These are phyloP conservation scores for Saturnia japonica DNA, from an alignment of 2,888 invertebrate species.

Conservation along the genomic window DNA sequence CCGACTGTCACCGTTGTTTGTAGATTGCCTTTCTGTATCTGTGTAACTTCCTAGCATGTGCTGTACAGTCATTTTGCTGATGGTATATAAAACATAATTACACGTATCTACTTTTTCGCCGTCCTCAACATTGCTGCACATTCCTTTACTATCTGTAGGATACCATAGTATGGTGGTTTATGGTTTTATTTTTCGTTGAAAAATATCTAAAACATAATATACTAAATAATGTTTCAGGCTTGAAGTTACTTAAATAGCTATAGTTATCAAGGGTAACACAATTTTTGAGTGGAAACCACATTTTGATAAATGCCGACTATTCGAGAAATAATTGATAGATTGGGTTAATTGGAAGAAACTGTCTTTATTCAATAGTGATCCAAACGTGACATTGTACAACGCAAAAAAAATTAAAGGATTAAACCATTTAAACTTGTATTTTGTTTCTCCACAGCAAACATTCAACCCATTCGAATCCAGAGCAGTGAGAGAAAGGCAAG, in stretches of 20 bases:
- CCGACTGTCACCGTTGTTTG: too few relatives aligned
- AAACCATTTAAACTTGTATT: neutral
- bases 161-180: too few relatives aligned
- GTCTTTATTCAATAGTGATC: too few relatives aligned
- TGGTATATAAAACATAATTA: neutral
- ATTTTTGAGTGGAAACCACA: neutral
- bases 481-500: slow-evolving; percentile 26
- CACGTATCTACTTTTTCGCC: too few relatives aligned
- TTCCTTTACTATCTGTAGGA: too few relatives aligned
- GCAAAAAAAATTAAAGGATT: neutral
- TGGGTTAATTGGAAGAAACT: too few relatives aligned
- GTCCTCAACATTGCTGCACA: too few relatives aligned
- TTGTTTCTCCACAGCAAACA: slow-evolving; percentile 15
- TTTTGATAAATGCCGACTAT: neutral
- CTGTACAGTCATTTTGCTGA: neutral
- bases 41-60: neutral
- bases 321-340: too few relatives aligned
- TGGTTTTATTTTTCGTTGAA: too few relatives aligned
- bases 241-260: neutral
- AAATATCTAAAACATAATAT: too few relatives aligned
- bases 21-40: too few relatives aligned
- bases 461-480: slow-evolving; percentile 24
- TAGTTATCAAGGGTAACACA: neutral
- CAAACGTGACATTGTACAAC: neutral
- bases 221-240: neutral